phyloP scores from a whole-genome alignment of 2,797 vertebrate genomes.

The Cyprinodon diabolis region DNA sequence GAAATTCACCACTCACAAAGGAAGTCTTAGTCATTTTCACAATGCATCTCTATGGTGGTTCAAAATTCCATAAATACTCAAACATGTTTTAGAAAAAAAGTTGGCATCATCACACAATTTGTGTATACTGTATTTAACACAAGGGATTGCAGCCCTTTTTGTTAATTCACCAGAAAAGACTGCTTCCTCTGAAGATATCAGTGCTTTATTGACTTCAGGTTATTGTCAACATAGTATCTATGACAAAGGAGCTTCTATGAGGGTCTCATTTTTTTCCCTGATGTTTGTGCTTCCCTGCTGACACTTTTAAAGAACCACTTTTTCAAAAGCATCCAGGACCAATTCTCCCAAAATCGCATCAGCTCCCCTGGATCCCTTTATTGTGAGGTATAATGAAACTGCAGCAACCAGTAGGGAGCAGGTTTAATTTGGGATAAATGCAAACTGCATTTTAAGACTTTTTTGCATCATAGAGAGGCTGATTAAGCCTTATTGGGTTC shows the following conservation, averaged over 20 bases:
- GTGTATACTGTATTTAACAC: no score
- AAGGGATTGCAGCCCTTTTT: not conserved
- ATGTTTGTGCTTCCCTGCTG: slow-evolving; percentile 18
- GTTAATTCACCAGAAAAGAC: no score
- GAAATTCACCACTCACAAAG: not conserved
- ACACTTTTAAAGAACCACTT: slow-evolving; percentile 13
- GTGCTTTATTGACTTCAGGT: not conserved
- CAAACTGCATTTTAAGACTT: slow-evolving; percentile 27
- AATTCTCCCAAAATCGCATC: slow-evolving; percentile 31
- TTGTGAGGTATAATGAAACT: slow-evolving; percentile 51
- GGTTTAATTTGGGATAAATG: slow-evolving; percentile 59
- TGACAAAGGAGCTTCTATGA: not conserved
- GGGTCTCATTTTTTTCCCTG: not conserved
- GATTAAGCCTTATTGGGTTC: slow-evolving; percentile 62
- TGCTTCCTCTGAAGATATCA: not conserved
- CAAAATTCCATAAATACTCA: not conserved
- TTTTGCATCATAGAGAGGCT: slow-evolving; percentile 48
- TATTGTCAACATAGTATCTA: slow-evolving; percentile 1
- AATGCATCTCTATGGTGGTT: not conserved
- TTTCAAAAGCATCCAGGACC: slow-evolving; percentile 28
- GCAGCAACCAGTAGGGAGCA: slow-evolving; percentile 37
- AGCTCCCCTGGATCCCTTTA: slow-evolving; percentile 52
- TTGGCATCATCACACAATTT: not conserved
- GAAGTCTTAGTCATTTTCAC: not conserved
- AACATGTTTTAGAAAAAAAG: not conserved